These are phyloP conservation scores for Andricus quercusramuli DNA, from an alignment of 2,888 invertebrate species.

Conservation along the genomic window DNA sequence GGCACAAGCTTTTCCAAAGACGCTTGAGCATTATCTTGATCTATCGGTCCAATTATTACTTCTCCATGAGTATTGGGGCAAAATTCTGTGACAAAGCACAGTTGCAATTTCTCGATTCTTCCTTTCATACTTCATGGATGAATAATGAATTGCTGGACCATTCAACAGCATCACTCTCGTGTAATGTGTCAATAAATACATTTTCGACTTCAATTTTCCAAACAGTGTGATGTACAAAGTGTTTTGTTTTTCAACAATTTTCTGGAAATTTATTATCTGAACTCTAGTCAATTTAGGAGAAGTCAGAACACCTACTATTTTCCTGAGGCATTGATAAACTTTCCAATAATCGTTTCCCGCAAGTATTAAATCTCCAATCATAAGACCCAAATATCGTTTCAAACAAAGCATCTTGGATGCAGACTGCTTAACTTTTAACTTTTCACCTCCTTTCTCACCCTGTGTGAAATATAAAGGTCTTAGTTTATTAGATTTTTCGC, in stretches of 20 bases:
- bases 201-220: slow-evolving; percentile 48
- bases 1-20: slow-evolving; percentile 30
- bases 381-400: slow-evolving; percentile 47
- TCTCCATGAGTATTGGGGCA: not conserved
- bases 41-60: slow-evolving; percentile 39
- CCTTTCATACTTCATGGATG: slow-evolving; percentile 43
- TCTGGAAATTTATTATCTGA: slow-evolving; percentile 41
- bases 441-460: slow-evolving; percentile 29
- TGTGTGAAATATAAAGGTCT: slow-evolving; percentile 34
- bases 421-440: slow-evolving; percentile 38
- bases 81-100: slow-evolving; percentile 44
- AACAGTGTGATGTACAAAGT: slow-evolving; percentile 44
- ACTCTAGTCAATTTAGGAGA: slow-evolving; percentile 42
- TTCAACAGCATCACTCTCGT: slow-evolving; percentile 40
- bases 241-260: slow-evolving; percentile 40
- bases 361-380: slow-evolving; percentile 48
- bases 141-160: slow-evolving; percentile 44
- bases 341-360: slow-evolving; percentile 34
- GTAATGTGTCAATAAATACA: slow-evolving; percentile 48
- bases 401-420: slow-evolving; percentile 47
- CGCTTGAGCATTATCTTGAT: slow-evolving; percentile 18
- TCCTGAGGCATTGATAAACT: slow-evolving; percentile 38
- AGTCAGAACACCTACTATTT: slow-evolving; percentile 45
- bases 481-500: slow-evolving; percentile 26
- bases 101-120: slow-evolving; percentile 47